Base-by-base conservation (phyloP, 2,888 invertebrate genomes). In the Celastrina argiolus region DNA sequence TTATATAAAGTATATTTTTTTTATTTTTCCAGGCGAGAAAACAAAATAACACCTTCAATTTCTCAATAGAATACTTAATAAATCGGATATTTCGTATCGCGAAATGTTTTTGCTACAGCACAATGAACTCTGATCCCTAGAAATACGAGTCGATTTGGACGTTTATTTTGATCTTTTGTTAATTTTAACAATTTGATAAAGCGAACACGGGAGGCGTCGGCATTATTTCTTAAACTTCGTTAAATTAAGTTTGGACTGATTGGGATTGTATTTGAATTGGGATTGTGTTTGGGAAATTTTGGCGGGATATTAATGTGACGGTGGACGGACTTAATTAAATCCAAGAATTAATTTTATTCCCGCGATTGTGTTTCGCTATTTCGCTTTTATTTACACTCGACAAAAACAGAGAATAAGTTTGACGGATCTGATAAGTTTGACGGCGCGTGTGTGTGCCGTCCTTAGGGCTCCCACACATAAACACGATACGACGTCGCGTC, bases 101-200 rank as follows among this genome's bases (percentile, higher is more conserved):
- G 18, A 16, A 18, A 51, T 51, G 12, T 12, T 26, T 12, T 18
- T 18, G n/a, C 31, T 14, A 61, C 12, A 22, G 61, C 1, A 61
- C 10, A 39, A 39, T 36, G 6, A 39, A 6, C 31, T 61, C 1
- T 26, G 39, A 4, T 22, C 5, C 1, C 18, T 5, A 1, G 36
- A 6, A 18, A 39, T 22, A 61, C 4, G 22, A 36, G 14, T 5
- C 26, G 28, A 14, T 56, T 28, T 56, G 2, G 16, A n/a, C 3
- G 18, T 56, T 22, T 56, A 8, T 56, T 26, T 36, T 18, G 5
- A 22, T 36, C 61, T 36, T 59, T 59, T 59, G 59, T 61, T 61
- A 39, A 39, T 61, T 61, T 61, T 36, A 14, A 36, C 61, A 61
- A 61, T 61, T 61, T 61, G 61, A 61, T 61, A 61, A 61, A 22